phyloP scores from a whole-genome alignment of 2,113 vertebrate species.

The Mungos mungo region DNA sequence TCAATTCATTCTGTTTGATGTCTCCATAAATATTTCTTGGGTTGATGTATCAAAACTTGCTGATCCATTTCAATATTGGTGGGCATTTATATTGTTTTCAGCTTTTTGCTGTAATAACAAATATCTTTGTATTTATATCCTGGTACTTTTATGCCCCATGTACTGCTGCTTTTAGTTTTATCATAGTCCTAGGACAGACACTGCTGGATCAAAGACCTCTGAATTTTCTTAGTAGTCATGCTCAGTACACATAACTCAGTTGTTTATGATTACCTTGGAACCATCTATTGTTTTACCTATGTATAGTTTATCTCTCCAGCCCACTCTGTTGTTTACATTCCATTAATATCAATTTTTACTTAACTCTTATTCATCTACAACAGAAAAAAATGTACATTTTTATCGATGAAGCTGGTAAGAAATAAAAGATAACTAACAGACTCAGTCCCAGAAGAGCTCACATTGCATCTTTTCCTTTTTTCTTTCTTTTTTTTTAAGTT shows the following conservation, averaged over 20 bases:
- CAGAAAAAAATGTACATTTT: background rate
- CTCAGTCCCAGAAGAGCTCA: background rate
- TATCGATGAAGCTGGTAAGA: constrained; percentile 13
- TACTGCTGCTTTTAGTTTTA: background rate
- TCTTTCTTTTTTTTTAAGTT: too few relatives aligned
- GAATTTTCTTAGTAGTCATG: background rate
- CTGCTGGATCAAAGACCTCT: background rate
- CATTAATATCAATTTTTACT: background rate
- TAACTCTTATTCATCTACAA: constrained; percentile 9
- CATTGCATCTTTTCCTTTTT: background rate
- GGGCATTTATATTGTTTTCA: background rate
- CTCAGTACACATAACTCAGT: background rate
- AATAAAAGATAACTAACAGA: background rate
- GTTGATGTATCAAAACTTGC: background rate
- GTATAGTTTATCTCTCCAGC: background rate
- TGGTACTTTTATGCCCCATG: background rate
- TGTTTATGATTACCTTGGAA: background rate
- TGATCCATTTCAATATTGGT: background rate
- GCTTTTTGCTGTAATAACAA: background rate
- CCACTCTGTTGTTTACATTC: background rate
- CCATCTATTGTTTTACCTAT: background rate
- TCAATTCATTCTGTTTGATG: background rate
- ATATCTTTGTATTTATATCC: background rate
- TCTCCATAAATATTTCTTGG: background rate
- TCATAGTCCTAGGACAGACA: background rate